Conservation (phyloP, 2,888 invertebrate species). For the Pollenia labialis region DNA sequence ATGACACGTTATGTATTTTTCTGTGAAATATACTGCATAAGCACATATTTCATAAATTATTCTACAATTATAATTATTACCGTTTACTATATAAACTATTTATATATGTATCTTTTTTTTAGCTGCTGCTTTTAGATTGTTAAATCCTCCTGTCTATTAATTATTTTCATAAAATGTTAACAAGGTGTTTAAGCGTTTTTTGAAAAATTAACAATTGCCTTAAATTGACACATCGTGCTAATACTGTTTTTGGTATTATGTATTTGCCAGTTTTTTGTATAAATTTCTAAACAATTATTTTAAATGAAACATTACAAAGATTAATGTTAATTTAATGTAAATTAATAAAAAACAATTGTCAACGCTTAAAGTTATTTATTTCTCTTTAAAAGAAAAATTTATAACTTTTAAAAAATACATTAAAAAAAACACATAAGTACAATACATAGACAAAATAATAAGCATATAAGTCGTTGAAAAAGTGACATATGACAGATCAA, state of each 20-base stretch:
- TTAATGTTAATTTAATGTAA: conserved; percentile 69
- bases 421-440: not conserved
- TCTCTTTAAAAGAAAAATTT: conserved; percentile 17
- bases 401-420: conserved; percentile 4
- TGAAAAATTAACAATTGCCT: conserved; percentile 66
- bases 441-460: conserved; percentile 15
- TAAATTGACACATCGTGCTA: conserved; percentile 71
- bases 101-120: not conserved
- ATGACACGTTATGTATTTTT: conserved; percentile 28
- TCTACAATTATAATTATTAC: conserved; percentile 39
- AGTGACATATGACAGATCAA: conserved; percentile 67
- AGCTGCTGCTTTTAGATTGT: conserved; percentile 4
- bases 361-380: conserved; percentile 40
- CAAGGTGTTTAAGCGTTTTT: conserved; percentile 68
- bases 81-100: not conserved
- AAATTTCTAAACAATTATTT: conserved; percentile 60
- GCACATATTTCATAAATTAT: conserved; percentile 1
- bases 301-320: conserved; percentile 49
- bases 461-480: conserved; percentile 54
- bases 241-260: conserved; percentile 66
- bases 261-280: not conserved
- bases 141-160: conserved; percentile 58
- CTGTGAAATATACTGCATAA: not conserved
- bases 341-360: conserved; percentile 70
- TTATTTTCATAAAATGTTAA: conserved; percentile 62